These are phyloP conservation scores for Pogona vitticeps DNA, from an alignment of 2,113 vertebrate species.

Conservation along the genomic window DNA sequence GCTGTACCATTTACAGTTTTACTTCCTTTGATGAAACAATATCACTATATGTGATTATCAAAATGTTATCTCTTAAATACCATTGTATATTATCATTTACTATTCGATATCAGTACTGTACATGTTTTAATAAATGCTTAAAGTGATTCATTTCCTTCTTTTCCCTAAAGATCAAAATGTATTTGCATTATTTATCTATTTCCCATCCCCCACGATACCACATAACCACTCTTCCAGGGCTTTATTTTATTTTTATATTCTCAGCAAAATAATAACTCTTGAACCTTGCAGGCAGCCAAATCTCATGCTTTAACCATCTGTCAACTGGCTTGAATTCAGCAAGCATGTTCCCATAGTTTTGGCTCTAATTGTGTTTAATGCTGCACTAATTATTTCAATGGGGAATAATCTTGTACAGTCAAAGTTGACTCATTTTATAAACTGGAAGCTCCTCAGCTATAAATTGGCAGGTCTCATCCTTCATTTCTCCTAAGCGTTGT, in stretches of 20 bases:
- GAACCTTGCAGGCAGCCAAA: slow-evolving; percentile 78
- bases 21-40: neutral
- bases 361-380: slow-evolving; percentile 91
- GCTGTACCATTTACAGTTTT: slow-evolving; percentile 6
- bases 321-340: slow-evolving; percentile 85
- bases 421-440: slow-evolving; percentile 92
- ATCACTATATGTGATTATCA: neutral
- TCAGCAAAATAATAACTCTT: slow-evolving; percentile 82
- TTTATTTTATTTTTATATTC: slow-evolving; percentile 75
- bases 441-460: slow-evolving; percentile 88
- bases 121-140: slow-evolving; percentile 37
- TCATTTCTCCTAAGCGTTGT: slow-evolving; percentile 88
- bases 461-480: slow-evolving; percentile 91
- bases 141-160: slow-evolving; percentile 44
- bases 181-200: slow-evolving; percentile 51
- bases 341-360: slow-evolving; percentile 83
- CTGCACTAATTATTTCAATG: slow-evolving; percentile 92
- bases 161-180: slow-evolving; percentile 34
- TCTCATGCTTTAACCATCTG: slow-evolving; percentile 87
- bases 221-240: slow-evolving; percentile 56
- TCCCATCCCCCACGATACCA: slow-evolving; percentile 4
- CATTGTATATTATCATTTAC: slow-evolving; percentile 39
- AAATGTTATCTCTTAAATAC: slow-evolving; percentile 13
- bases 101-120: neutral
- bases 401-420: slow-evolving; percentile 91